Percentiles rank a stretch among this genome's conserved stretches.
These are phyloP conservation scores for Solenopsis invicta DNA, from an alignment of 1,140 invertebrate species.

Conservation along the genomic window DNA sequence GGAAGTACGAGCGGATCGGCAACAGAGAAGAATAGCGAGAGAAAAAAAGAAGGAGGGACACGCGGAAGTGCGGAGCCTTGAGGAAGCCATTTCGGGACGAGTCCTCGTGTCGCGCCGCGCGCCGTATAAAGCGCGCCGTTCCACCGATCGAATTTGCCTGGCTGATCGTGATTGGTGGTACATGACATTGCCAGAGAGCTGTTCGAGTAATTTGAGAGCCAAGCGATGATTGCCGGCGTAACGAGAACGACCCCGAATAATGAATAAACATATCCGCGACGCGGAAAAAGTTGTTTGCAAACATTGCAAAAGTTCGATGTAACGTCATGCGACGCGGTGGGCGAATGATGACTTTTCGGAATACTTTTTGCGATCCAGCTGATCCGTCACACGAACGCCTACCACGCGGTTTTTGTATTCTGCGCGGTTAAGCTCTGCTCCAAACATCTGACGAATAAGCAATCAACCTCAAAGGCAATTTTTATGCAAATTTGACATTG, in stretches of 20 bases:
- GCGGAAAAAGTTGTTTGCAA: slow-evolving; percentile 63
- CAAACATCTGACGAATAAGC: neutral
- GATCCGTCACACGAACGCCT: slow-evolving; percentile 4
- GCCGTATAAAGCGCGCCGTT: slow-evolving; percentile 80
- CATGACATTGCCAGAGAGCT: neutral
- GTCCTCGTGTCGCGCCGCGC: slow-evolving; percentile 79
- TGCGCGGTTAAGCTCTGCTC: neutral
- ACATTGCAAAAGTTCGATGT: slow-evolving; percentile 39
- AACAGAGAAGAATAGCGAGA: slow-evolving; percentile 62
- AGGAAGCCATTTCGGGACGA: slow-evolving; percentile 79
- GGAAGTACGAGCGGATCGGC: neutral
- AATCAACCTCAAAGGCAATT: neutral
- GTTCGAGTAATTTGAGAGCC: slow-evolving; percentile 40
- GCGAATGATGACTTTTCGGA: slow-evolving; percentile 2
- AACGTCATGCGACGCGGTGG: slow-evolving; percentile 5
- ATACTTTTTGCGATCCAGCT: neutral
- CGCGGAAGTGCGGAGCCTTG: slow-evolving; percentile 83
- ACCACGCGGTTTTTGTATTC: neutral
- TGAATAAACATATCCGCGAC: slow-evolving; percentile 46
- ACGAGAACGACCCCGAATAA: slow-evolving; percentile 2
- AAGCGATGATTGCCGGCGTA: neutral
- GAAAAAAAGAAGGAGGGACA: slow-evolving; percentile 73
- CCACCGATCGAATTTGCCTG: slow-evolving; percentile 38
- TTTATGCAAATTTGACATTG: slow-evolving; percentile 21
- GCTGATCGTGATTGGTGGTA: slow-evolving; percentile 30